Base-by-base conservation (phyloP, 1,140 invertebrate genomes). In the Neodiprion pinetum region DNA sequence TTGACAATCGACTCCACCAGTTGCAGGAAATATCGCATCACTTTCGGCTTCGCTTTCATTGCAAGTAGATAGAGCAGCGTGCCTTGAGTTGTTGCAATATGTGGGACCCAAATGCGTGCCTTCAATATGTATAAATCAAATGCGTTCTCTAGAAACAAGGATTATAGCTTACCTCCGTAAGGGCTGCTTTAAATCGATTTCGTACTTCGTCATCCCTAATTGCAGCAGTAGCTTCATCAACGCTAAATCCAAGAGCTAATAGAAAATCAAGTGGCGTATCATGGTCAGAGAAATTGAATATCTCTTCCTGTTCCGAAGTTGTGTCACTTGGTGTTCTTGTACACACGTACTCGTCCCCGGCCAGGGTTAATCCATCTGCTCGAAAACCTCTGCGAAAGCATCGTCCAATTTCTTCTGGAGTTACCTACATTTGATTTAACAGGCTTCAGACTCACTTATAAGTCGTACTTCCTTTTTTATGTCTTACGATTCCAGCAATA, bases 1-100 rank as follows among this genome's bases (percentile, higher is more conserved):
- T 81, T 80, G 47, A 80, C 77, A 65, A 81, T 80, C 0, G 80
- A 79, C 72, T 81, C 80, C 4, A 81, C 77, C 28, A 81, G 67
- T 74, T 79, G 79, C 50, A 81, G 69, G 69, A 80, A 81, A 69
- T 81, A 81, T 21, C 79, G 73, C 79, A 80, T 81, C 8, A 77
- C 80, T 67, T 79, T 78, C 50, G 76, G 77, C 10, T 72, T 70
- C 11, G 76, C 67, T 76, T 81, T 81, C 48, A 78, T 78, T 3
- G 79, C 76, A 1, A 80, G 71, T 12, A 80, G 28, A 73, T 81
- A 80, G 40, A 80, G 49, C 65, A 81, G 69, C n/a, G 77, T 80
- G 10, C 79, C 80, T 73, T 81, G 80, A 0, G 76, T 77, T 49
- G 76, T 77, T n/a, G 73, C 76, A 28, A 81, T 79, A 48, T 77